Base-by-base conservation (phyloP, 2,113 vertebrate species). In the Chamaetylas fuelleborni region DNA sequence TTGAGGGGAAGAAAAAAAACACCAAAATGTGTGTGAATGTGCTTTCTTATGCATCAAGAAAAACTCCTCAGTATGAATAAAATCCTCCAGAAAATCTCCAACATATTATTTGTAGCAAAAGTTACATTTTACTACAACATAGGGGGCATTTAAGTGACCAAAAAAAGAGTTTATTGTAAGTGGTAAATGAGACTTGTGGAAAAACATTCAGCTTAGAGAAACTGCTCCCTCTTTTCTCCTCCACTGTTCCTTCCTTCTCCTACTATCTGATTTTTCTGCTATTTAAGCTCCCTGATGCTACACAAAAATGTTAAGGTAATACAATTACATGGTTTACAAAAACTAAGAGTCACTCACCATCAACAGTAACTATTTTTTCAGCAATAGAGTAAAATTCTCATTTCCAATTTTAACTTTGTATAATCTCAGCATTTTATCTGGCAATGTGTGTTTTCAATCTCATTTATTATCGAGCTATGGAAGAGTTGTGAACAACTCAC, bases 121-220 rank as follows among this genome's bases (percentile, higher is more conserved):
- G 31, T 8, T 50, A 0, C 14, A 3, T 10, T 28, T 69, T 25
- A 31, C 26, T 70, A 19, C 20, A 57, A 26, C 13, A 26, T 26
- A 12, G 8, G 7, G 5, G 22, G 3, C 12, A 6, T 12, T 70
- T 18, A 69, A 76, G 62, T 14, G 7, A n/a, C 25, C 12, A 62
- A 34, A 0, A 56, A 9, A 53, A 65, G 0, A 65, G 61, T 11
- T 34, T 40, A 3, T 11, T 48, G 0, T 4, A 86, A 50, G 22
- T 8, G 9, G 22, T 17, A n/a, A 82, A 77, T 8, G 5, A 81
- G 31, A 40, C 6, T 25, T 38, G 36, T 34, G 33, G 38, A 51
- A 53, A 16, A 71, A 11, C 2, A 28, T 0, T 5, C 0, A 50
- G 20, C 40, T 72, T 23, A 40, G 10, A 48, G 28, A 36, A 93